phyloP scores from a whole-genome alignment of 2,797 vertebrate species.

The Pipistrellus nathusii region DNA sequence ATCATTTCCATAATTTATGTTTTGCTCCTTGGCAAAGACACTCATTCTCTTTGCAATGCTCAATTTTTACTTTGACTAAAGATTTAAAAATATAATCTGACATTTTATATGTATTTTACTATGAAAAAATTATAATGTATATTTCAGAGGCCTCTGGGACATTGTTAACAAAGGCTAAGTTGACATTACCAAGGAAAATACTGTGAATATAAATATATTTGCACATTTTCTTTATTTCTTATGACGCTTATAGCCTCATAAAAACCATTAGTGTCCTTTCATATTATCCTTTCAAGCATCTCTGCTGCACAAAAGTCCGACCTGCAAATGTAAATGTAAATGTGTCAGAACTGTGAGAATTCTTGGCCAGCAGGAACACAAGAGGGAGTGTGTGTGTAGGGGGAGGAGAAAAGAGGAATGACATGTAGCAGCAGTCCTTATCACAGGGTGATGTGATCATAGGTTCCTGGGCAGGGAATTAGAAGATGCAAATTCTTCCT shows the following conservation, averaged over 20 bases:
- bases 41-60: conserved; percentile 50
- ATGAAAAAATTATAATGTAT: neutral
- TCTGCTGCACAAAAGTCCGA: neutral
- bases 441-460: no score
- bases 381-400: neutral
- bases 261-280: conserved; percentile 27
- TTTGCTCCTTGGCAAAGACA: conserved; percentile 66
- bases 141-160: conserved; percentile 55
- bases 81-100: conserved; percentile 46
- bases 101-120: neutral
- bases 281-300: neutral
- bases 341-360: neutral
- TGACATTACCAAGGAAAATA: neutral
- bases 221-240: neutral
- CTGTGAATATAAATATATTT: conserved; percentile 17
- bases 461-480: neutral
- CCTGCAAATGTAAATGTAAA: neutral
- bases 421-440: neutral
- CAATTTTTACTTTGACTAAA: conserved; percentile 64
- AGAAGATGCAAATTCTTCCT: conserved; percentile 59
- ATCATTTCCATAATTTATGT: conserved; percentile 55
- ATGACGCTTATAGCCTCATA: neutral
- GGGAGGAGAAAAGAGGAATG: no score
- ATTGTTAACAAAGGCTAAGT: conserved; percentile 64
- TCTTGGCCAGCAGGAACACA: neutral